phyloP scores from a whole-genome alignment of 2,888 invertebrate genomes.

The Pammene fasciana region DNA sequence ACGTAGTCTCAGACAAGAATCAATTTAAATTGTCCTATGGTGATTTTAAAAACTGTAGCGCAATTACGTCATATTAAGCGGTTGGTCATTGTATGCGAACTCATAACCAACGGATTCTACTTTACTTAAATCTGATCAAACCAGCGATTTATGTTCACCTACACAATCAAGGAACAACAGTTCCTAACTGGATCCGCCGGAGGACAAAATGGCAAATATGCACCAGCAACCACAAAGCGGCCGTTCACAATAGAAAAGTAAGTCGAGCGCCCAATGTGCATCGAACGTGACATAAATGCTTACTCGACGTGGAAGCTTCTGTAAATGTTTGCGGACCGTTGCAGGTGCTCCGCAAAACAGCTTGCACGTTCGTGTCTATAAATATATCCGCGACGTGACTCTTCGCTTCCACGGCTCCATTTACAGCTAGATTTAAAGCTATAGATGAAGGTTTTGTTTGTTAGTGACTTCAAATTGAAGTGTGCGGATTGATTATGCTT shows the following conservation, averaged over 20 bases:
- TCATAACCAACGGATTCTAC: too few relatives aligned
- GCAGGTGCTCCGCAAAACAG: conserved; percentile 36
- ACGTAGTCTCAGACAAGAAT: too few relatives aligned
- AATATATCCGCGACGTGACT: conserved; percentile 32
- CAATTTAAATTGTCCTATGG: too few relatives aligned
- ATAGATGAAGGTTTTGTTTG: background rate
- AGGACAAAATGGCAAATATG: conserved; percentile 12
- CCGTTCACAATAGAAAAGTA: conserved; percentile 22
- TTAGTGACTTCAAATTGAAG: background rate
- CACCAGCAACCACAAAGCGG: background rate
- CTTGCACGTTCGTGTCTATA: conserved; percentile 23
- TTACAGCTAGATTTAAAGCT: conserved; percentile 11
- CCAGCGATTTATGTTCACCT: background rate
- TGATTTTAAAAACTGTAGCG: too few relatives aligned
- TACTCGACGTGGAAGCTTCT: conserved; percentile 17
- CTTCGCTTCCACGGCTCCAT: conserved; percentile 19
- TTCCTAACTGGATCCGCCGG: conserved; percentile 3
- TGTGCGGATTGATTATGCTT: background rate
- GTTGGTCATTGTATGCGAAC: too few relatives aligned
- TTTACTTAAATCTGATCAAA: too few relatives aligned
- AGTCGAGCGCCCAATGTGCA: conserved; percentile 24
- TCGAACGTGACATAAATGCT: conserved; percentile 41
- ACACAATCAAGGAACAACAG: conserved; percentile 8
- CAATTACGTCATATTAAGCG: too few relatives aligned
- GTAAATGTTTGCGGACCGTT: conserved; percentile 43